phyloP scores from a whole-genome alignment of 2,113 vertebrate species.

The Cyprinus carpio region DNA sequence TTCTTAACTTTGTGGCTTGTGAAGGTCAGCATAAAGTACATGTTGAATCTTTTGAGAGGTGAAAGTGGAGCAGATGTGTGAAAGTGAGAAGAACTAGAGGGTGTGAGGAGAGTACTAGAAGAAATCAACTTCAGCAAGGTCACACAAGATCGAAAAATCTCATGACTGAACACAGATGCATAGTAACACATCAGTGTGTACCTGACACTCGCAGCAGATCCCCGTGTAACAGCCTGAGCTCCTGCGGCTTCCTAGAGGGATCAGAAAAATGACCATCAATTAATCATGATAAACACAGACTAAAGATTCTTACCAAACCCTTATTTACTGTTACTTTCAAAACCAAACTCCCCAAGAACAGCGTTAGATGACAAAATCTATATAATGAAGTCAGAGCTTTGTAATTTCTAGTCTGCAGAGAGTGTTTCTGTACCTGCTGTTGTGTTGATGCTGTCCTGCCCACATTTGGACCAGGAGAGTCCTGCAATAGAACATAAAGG shows the following conservation, averaged over 20 bases:
- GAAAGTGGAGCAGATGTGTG: not conserved
- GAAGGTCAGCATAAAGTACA: not conserved
- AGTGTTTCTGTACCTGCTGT: slow-evolving; percentile 11
- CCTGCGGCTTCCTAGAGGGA: not conserved
- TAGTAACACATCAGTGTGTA: not conserved
- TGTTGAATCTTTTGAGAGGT: not conserved
- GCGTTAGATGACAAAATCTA: not conserved
- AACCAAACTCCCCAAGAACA: not conserved
- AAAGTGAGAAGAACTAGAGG: not conserved
- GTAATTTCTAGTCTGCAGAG: not conserved
- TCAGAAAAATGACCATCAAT: not conserved
- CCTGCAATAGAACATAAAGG: slow-evolving; percentile 15
- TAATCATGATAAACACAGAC: not conserved
- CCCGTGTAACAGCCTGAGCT: not conserved
- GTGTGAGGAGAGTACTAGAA: not conserved
- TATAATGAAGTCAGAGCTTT: not conserved
- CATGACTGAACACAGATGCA: not conserved
- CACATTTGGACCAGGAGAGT: not conserved
- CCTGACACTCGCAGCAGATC: slow-evolving; percentile 27
- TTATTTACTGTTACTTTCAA: not conserved
- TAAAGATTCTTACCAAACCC: not conserved
- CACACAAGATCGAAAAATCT: too few relatives aligned
- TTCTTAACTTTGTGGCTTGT: not conserved
- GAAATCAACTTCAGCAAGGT: not conserved
- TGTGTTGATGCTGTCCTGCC: not conserved